Evolutionary conservation across 2,113 vertebrate species (phyloP).

Genomic region (Tragelaphus buxtoni): DNA sequence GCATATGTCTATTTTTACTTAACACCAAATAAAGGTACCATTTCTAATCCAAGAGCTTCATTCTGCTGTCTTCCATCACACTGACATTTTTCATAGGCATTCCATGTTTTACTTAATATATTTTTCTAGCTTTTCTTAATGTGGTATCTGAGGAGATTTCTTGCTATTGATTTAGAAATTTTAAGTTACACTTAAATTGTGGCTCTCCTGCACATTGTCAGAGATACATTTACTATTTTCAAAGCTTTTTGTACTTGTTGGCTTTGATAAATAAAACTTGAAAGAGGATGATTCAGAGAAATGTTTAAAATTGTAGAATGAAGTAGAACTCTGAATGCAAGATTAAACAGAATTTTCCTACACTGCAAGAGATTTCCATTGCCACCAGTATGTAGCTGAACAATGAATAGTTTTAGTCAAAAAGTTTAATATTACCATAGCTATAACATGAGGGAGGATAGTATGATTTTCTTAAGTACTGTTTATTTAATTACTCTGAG

Average conservation of each 20-base stretch:
- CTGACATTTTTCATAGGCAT: conserved; percentile 13
- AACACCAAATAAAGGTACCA: conserved; percentile 44
- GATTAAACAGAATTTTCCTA: conserved; percentile 52
- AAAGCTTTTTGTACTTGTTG: conserved; percentile 33
- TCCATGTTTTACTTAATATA: conserved; percentile 46
- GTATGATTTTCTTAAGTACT: conserved; percentile 28
- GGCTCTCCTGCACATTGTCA: conserved; percentile 14
- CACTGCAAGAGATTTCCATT: conserved; percentile 45
- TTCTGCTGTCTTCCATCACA: not conserved
- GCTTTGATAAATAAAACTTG: conserved; percentile 60
- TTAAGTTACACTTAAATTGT: conserved; percentile 28
- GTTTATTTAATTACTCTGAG: conserved; percentile 66
- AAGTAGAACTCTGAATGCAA: conserved; percentile 40
- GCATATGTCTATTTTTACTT: conserved; percentile 42
- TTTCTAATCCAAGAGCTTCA: conserved; percentile 53
- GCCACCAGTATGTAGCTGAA: conserved; percentile 47
- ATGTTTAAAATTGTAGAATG: conserved; percentile 31
- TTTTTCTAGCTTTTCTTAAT: conserved; percentile 52
- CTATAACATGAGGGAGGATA: not conserved
- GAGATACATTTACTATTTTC: conserved; percentile 7
- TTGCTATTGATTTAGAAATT: conserved; percentile 41
- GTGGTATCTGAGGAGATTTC: conserved; percentile 33
- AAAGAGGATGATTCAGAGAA: conserved; percentile 44
- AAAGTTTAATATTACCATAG: conserved; percentile 69
- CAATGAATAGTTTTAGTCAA: conserved; percentile 57